Conservation (phyloP, 2,797 vertebrate species). For the Gadopsis bispinosus region DNA sequence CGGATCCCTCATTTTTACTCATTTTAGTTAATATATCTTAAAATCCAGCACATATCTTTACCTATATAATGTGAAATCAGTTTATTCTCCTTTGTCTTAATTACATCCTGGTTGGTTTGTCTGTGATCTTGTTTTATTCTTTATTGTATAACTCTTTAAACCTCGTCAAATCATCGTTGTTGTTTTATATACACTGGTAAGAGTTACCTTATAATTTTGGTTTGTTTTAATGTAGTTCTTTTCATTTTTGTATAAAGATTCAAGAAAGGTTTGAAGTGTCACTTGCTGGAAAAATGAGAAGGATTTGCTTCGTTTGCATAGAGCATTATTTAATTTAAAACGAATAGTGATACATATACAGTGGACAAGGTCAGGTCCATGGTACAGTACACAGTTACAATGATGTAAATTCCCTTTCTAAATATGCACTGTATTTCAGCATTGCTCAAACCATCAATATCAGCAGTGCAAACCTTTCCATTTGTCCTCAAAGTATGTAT, state of each 20-base stretch:
- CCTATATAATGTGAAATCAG: not conserved
- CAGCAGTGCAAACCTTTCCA: slow-evolving; percentile 50
- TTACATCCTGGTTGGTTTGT: too few relatives aligned
- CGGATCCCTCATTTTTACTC: too few relatives aligned
- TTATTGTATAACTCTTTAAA: too few relatives aligned
- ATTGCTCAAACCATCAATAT: slow-evolving; percentile 34
- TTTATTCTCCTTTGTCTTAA: too few relatives aligned
- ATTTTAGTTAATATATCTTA: not conserved
- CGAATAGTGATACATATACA: slow-evolving; percentile 76
- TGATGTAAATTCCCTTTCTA: slow-evolving; percentile 79
- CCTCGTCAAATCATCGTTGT: too few relatives aligned
- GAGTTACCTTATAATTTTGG: too few relatives aligned
- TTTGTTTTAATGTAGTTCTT: not conserved
- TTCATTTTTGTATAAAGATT: not conserved
- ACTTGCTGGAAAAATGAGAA: not conserved
- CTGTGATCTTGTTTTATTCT: too few relatives aligned
- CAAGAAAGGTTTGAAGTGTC: not conserved
- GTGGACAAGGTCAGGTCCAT: slow-evolving; percentile 76
- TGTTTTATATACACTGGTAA: too few relatives aligned
- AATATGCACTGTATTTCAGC: slow-evolving; percentile 64
- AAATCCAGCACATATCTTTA: too few relatives aligned
- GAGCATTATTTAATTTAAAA: slow-evolving; percentile 85
- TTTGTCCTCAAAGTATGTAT: slow-evolving; percentile 43
- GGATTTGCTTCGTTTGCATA: slow-evolving; percentile 68
- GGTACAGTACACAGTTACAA: slow-evolving; percentile 78